A percentile compares a stretch with the other conserved stretches of the same genome.
Conservation (phyloP, 1,140 invertebrate genomes). For the Papilio polytes region DNA sequence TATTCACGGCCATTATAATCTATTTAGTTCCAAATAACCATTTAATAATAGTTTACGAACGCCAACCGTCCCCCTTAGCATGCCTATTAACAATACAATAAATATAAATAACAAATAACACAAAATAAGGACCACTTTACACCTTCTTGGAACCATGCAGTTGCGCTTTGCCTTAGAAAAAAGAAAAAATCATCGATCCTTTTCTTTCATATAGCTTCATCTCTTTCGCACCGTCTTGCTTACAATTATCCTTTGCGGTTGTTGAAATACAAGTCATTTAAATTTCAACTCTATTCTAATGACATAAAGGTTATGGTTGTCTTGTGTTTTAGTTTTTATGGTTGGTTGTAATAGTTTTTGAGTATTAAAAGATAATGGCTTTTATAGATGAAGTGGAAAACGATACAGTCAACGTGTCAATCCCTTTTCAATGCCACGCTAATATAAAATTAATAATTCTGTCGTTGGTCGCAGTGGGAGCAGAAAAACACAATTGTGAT, state of each 20-base stretch:
- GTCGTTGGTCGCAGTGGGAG: conserved; percentile 45
- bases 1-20: conserved; percentile 82
- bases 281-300: conserved; percentile 45
- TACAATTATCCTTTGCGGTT: not conserved
- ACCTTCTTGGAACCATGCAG: conserved; percentile 81
- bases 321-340: conserved; percentile 29
- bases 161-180: conserved; percentile 62
- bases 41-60: conserved; percentile 80
- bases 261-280: not conserved
- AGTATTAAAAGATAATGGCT: conserved; percentile 66
- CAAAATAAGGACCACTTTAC: conserved; percentile 81
- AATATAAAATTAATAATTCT: conserved; percentile 81
- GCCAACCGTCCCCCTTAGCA: conserved; percentile 72
- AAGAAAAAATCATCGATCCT: conserved; percentile 62
- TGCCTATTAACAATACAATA: conserved; percentile 84
- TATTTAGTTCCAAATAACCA: conserved; percentile 83
- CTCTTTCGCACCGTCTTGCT: conserved; percentile 42
- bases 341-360: conserved; percentile 41
- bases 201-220: conserved; percentile 55
- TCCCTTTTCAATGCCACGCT: conserved; percentile 77
- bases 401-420: conserved; percentile 76
- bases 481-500: conserved; percentile 43
- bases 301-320: not conserved
- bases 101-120: conserved; percentile 82
- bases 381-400: conserved; percentile 79